Evolutionary conservation across 2,797 vertebrate genomes (phyloP), one percentile per base, ranked within the genome.

Genomic region (Channa striata): DNA sequence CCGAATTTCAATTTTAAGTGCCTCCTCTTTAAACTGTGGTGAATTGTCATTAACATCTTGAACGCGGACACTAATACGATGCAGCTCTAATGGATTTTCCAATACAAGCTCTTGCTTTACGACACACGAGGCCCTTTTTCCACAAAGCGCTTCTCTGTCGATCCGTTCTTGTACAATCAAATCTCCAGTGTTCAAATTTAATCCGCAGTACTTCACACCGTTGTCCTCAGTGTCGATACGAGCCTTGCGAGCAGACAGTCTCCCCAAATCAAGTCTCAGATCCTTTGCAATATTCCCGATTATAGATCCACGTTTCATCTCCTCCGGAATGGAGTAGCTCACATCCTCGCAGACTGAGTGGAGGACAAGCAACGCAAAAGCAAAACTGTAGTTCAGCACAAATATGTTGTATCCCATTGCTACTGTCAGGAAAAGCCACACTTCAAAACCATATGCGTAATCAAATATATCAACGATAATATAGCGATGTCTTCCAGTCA

Each of bases 21-120:
- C 72, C 0, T 91, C 87, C 11, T 89, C 88, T 6, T 87, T 79
- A 74, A 94, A 95, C 20, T 82, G 82, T 0, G 94, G 94, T 1
- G 81, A 63, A 48, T 95, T 94, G n/a, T 95, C 94, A 72, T 95
- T 95, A 17, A 94, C 81, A 59, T 95, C 94, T 2, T 83, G 65
- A 42, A 94, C 85, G 42, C 92, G 89, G 12, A 95, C 60, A 42
- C 73, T 89, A 19, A 94, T 52, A 17, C 82, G 81, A 36, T 90
- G 93, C 11, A 95, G 72, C 52, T 95, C 92, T 25, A 94, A 64
- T 2, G 93, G 93, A 61, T 93, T 92, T 78, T 94, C 92, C 6
- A 94, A 43, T 0, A 96, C 90, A 2, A 95, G 60, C 34, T 95
- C 94, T 72, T 93, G 92, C 60, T 86, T 93, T 13, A 95, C 37